These are phyloP conservation scores for Hirtodrosophila alboralis DNA, from an alignment of 2,888 invertebrate species.

Conservation along the genomic window DNA sequence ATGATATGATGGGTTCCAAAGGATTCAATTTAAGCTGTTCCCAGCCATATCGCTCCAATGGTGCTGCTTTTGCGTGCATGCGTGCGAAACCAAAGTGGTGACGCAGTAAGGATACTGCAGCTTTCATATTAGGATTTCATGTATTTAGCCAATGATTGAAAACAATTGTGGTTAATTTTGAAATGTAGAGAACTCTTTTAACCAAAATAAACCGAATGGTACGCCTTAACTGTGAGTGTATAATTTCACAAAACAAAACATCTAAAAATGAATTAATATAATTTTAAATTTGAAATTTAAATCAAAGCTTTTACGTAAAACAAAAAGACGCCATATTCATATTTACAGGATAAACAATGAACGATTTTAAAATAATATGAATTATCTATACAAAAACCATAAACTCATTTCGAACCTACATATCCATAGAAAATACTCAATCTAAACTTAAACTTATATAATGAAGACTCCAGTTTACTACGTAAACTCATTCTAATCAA, in stretches of 20 bases:
- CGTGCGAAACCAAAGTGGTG: conserved; percentile 38
- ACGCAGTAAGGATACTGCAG: conserved; percentile 53
- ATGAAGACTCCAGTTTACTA: no score
- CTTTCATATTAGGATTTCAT: conserved; percentile 42
- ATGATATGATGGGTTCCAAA: conserved; percentile 7
- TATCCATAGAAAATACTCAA: no score
- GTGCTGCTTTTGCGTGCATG: conserved; percentile 22
- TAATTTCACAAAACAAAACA: not conserved
- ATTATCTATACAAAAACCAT: no score
- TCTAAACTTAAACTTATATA: no score
- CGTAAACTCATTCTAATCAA: no score
- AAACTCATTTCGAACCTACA: no score
- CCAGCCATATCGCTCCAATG: conserved; percentile 25
- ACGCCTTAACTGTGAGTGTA: not conserved
- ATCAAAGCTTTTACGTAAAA: no score
- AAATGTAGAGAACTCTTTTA: conserved; percentile 9
- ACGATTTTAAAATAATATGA: no score
- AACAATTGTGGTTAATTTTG: conserved; percentile 27
- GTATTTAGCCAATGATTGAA: conserved; percentile 1
- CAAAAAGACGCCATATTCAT: no score
- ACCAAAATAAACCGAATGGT: conserved; percentile 15
- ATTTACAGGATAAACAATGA: no score
- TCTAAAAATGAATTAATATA: not conserved
- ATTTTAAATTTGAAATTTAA: conserved; percentile 22
- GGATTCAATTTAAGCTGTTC: conserved; percentile 4